phyloP scores from a whole-genome alignment of 2,888 invertebrate genomes.

The Dynastes maya region DNA sequence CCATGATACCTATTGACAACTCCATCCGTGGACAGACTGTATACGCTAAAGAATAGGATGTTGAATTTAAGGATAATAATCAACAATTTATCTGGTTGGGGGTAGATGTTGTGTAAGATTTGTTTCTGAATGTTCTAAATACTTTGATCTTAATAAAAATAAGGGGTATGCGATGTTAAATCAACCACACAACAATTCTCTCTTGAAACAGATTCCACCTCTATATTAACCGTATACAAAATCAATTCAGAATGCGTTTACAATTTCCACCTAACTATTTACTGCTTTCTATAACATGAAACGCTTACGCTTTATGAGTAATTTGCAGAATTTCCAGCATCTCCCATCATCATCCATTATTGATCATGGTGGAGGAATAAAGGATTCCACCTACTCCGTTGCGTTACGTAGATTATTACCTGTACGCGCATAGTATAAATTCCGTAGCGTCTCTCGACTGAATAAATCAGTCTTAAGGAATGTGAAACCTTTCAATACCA shows the following conservation, averaged over 20 bases:
- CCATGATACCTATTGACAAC: too few species aligned
- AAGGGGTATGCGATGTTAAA: too few species aligned
- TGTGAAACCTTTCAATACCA: conserved; percentile 33
- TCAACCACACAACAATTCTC: too few species aligned
- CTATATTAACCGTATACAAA: too few species aligned
- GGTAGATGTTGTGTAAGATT: too few species aligned
- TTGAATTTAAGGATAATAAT: too few species aligned
- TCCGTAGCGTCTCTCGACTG: background rate
- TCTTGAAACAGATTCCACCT: too few species aligned
- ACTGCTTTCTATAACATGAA: background rate
- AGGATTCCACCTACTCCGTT: conserved; percentile 30
- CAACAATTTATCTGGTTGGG: too few species aligned
- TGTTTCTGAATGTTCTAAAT: too few species aligned
- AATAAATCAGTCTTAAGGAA: conserved; percentile 28
- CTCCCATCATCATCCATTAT: conserved; percentile 7
- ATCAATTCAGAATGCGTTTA: background rate
- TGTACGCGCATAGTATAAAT: conserved; percentile 17
- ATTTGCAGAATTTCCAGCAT: background rate
- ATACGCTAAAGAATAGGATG: too few species aligned
- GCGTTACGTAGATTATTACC: background rate
- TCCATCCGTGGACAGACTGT: too few species aligned
- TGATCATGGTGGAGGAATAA: background rate
- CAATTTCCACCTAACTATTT: background rate
- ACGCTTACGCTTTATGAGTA: background rate
- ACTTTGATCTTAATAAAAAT: too few species aligned